Evolutionary conservation across 2,888 invertebrate genomes (phyloP), one percentile per base, ranked within the genome.

Genomic region (Elegia similella): DNA sequence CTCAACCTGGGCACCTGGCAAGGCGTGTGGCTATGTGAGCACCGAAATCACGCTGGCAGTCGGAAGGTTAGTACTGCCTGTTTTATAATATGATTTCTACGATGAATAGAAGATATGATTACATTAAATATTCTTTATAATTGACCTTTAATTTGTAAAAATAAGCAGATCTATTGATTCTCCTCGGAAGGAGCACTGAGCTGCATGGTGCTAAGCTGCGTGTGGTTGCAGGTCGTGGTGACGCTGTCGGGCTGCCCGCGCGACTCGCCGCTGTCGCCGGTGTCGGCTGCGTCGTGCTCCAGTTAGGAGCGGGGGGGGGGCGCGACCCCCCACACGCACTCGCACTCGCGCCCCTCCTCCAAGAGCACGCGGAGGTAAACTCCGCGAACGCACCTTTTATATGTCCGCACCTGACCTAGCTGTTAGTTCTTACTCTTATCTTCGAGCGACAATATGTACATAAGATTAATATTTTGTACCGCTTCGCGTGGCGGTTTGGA

Each of bases 11-110:
- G 98, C 72, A 98, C 98, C 75, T 99, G 98, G 98, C 98, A 98
- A 92, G 98, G 99, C 65, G 96, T 99, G 68, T 99, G 98, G 98
- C 94, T 99, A 73, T 98, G 98, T 92, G 99, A 99, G 90, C 99
- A 99, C 92, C 95, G 99, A 81, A 97, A 98, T 93, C 96, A 96
- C 83, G 98, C 98, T 71, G 98, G 98, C 76, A 97, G 97, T 84
- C 95, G 98, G 75, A 98, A 98, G 93, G 90, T 91, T 75, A 67
- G 57, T 34, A 12, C 0, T n/a, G 38, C n/a, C n/a, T n/a, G n/a
- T n/a, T n/a, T n/a, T n/a, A n/a, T n/a, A n/a, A n/a, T n/a, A n/a
- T n/a, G n/a, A n/a, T n/a, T n/a, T n/a, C n/a, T n/a, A n/a, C n/a
- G n/a, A n/a, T n/a, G n/a, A n/a, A n/a, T n/a, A n/a, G n/a, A n/a